A percentile compares a stretch with the other conserved stretches of the same genome.
Evolutionary conservation across 2,113 vertebrate genomes (phyloP).

Genomic region (Bostrychus sinensis): DNA sequence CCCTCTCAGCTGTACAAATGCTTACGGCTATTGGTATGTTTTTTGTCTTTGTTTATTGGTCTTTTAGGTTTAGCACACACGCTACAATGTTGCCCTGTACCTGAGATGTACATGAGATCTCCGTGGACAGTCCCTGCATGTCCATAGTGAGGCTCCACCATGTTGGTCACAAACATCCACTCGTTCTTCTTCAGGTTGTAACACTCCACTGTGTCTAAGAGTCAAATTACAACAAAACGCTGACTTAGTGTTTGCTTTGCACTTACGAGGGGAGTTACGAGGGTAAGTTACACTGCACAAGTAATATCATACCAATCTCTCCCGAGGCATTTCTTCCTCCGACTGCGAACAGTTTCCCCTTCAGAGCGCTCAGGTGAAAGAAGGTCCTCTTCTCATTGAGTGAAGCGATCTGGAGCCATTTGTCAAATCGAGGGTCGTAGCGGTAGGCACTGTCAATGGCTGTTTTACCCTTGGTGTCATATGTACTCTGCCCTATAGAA

Average conservation of each 20-base stretch:
- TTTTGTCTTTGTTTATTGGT: background rate
- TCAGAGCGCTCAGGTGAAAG: constrained; percentile 83
- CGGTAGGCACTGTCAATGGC: constrained; percentile 83
- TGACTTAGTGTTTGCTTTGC: background rate
- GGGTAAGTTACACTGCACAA: background rate
- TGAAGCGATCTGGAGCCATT: constrained; percentile 81
- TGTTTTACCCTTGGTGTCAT: constrained; percentile 86
- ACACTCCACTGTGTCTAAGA: constrained; percentile 80
- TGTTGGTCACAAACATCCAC: constrained; percentile 78
- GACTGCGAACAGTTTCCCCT: constrained; percentile 80
- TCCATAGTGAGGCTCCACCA: constrained; percentile 83
- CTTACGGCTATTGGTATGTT: background rate
- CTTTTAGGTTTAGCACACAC: background rate
- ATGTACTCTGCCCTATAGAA: constrained; percentile 80
- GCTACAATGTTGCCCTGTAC: constrained; percentile 38
- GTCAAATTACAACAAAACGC: background rate
- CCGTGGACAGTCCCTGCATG: constrained; percentile 83
- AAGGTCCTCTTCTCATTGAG: constrained; percentile 86
- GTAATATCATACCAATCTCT: constrained; percentile 75
- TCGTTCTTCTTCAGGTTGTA: constrained; percentile 82
- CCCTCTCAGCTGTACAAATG: too few relatives aligned
- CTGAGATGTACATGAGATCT: constrained; percentile 83
- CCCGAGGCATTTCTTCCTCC: constrained; percentile 81
- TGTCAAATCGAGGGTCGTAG: constrained; percentile 83
- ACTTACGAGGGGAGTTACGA: too few relatives aligned